phyloP scores from a whole-genome alignment of 2,888 invertebrate species.

The Rambutsinella grinnellia region DNA sequence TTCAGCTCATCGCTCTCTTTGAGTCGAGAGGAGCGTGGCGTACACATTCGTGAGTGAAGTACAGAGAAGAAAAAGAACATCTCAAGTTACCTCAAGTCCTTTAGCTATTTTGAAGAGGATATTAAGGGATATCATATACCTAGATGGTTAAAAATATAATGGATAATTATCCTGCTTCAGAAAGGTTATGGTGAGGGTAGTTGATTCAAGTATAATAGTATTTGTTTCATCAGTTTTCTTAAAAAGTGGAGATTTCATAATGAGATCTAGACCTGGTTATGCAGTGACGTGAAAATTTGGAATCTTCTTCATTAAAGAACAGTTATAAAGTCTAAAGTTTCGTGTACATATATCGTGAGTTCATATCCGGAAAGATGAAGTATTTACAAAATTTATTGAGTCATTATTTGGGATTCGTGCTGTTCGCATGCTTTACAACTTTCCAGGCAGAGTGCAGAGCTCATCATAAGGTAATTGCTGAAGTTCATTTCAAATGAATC shows the following conservation, averaged over 20 bases:
- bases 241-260: no score
- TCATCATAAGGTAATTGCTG: conserved; percentile 59
- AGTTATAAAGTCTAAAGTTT: no score
- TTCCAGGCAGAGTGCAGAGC: conserved; percentile 56
- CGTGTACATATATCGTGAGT: no score
- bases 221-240: no score
- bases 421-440: conserved; percentile 35
- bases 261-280: no score
- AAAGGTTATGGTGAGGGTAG: no score
- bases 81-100: no score
- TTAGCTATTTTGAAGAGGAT: not conserved
- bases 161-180: not conserved
- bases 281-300: no score
- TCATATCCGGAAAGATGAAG: no score
- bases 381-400: not conserved
- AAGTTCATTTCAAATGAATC: not conserved
- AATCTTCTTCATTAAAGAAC: no score
- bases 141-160: no score
- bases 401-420: conserved; percentile 8
- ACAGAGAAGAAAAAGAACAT: not conserved
- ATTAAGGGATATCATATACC: not conserved
- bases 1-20: not conserved
- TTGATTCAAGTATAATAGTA: no score
- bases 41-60: not conserved
- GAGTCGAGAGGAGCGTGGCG: not conserved